phyloP scores from a whole-genome alignment of 2,888 invertebrate species.

The Drosophila siamana region DNA sequence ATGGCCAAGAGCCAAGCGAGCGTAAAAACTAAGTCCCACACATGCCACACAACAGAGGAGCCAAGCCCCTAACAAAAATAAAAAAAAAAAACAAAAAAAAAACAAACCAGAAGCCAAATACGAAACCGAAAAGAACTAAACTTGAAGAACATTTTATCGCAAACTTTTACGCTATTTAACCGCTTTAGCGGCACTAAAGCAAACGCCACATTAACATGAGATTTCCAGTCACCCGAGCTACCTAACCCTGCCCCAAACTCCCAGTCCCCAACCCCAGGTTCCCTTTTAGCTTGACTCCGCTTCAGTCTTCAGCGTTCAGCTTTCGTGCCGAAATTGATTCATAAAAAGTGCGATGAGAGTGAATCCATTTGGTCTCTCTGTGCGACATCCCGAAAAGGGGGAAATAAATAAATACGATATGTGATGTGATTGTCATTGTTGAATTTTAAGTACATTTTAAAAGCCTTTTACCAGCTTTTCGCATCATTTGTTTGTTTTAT shows the following conservation, averaged over 20 bases:
- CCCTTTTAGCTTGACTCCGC: neutral
- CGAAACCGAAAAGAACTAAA: conserved; percentile 33
- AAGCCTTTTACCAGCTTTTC: conserved; percentile 80
- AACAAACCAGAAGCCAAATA: neutral
- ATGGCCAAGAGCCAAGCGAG: conserved; percentile 47
- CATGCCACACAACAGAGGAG: conserved; percentile 15
- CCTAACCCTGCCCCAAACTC: conserved; percentile 3
- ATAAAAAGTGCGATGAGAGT: conserved; percentile 63
- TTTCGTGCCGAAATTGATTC: conserved; percentile 65
- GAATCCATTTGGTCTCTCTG: conserved; percentile 41
- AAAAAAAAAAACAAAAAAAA: neutral
- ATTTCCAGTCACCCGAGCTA: conserved; percentile 31
- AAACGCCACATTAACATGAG: conserved; percentile 64
- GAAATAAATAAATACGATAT: conserved; percentile 55
- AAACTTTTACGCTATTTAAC: conserved; percentile 81
- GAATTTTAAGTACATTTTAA: conserved; percentile 82
- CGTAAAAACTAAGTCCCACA: conserved; percentile 58
- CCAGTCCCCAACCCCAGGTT: neutral
- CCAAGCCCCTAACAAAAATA: neutral
- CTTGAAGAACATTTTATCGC: conserved; percentile 61
- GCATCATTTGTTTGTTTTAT: conserved; percentile 79
- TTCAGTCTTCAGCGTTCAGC: too few species aligned
- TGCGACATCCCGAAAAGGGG: conserved; percentile 11
- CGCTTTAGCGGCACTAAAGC: conserved; percentile 71
- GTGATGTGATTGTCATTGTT: conserved; percentile 74